Evolutionary conservation across 2,797 vertebrate species (phyloP).

Genomic region (Sebastes baramenuke): DNA sequence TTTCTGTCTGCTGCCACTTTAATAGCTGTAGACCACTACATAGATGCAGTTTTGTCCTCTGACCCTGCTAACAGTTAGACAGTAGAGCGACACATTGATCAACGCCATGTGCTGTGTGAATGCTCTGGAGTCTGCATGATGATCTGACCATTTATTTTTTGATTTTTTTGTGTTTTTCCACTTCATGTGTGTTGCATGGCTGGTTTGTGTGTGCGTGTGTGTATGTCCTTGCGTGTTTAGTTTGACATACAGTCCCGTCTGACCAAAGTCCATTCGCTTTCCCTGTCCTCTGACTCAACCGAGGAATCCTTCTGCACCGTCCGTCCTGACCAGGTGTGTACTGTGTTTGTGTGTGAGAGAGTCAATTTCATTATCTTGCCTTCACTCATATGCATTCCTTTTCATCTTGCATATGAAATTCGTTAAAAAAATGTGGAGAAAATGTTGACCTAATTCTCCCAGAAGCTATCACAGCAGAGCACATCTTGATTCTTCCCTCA

Average conservation of each 20-base stretch:
- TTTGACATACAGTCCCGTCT: constrained; percentile 83
- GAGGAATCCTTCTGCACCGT: constrained; percentile 90
- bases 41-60: not conserved
- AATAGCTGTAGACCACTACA: not conserved
- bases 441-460: not conserved
- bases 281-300: constrained; percentile 89
- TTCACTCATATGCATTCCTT: not conserved
- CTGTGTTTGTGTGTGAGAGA: not conserved
- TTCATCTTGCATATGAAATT: not conserved
- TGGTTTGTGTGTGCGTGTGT: constrained; percentile 19
- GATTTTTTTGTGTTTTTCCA: constrained; percentile 20
- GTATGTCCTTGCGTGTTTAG: constrained; percentile 53
- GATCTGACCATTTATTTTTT: not conserved
- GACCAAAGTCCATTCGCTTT: constrained; percentile 90
- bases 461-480: not conserved
- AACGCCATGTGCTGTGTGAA: not conserved
- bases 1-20: no score
- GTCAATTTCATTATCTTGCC: not conserved
- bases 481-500: not conserved
- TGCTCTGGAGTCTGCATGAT: constrained; percentile 1
- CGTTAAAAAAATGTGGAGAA: not conserved
- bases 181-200: constrained; percentile 43
- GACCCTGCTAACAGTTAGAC: not conserved
- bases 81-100: not conserved
- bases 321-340: constrained; percentile 86